Evolutionary conservation across 1,140 invertebrate genomes (phyloP).

Genomic region (Cryptotermes secundus): DNA sequence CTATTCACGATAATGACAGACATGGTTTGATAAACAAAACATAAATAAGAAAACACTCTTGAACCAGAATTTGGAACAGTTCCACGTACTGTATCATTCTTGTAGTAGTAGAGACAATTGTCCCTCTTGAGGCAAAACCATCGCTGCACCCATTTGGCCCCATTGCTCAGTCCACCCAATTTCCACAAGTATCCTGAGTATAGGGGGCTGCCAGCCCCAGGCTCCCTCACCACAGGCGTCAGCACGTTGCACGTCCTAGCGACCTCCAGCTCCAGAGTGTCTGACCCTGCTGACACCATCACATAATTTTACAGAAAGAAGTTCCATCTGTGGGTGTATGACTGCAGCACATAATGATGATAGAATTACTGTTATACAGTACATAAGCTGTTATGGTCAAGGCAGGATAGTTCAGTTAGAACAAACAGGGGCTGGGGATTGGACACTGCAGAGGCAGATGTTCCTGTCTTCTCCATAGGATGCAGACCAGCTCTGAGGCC

Average conservation of each 20-base stretch:
- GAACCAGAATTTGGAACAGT: background rate
- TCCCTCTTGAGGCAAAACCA: constrained; percentile 91
- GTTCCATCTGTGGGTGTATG: no score
- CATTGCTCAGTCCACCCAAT: constrained; percentile 57
- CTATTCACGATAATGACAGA: no score
- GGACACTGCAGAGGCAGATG: no score
- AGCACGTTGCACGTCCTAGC: constrained; percentile 81
- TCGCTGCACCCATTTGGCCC: constrained; percentile 76
- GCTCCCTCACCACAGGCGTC: constrained; percentile 52
- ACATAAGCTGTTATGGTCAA: no score
- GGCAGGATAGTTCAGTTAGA: no score
- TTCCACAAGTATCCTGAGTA: constrained; percentile 81
- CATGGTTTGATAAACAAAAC: no score
- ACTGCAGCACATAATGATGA: no score
- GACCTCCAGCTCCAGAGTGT: constrained; percentile 83
- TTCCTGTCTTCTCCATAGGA: no score
- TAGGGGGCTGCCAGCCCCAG: constrained; percentile 57
- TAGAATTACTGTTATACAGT: no score
- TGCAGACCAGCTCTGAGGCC: no score
- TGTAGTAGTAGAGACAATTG: constrained; percentile 95
- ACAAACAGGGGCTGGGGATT: no score
- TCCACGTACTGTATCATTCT: constrained; percentile 73
- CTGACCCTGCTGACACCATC: constrained; percentile 49
- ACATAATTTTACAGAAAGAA: background rate
- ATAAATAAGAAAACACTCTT: background rate